Evolutionary conservation across 2,113 vertebrate genomes (phyloP), one percentile per base, ranked within the genome.

Genomic region (Neogobius melanostomus): DNA sequence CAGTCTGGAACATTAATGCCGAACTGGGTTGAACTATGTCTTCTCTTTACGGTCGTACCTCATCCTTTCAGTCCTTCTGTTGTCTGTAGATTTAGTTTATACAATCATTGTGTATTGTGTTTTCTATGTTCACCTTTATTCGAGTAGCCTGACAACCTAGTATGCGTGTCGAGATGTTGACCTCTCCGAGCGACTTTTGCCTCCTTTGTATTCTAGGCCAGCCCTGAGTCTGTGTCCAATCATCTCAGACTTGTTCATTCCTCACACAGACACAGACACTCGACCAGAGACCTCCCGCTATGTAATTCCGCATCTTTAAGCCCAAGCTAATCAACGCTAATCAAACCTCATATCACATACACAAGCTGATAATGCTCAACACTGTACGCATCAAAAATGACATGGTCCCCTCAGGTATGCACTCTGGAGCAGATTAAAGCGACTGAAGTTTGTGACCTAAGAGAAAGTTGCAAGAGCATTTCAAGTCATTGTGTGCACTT

Each of bases 121-220:
- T 2, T 36, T 36, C 28, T 36, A 36, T 3, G 28, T 5, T 36
- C 28, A 36, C 3, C 28, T 36, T 36, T 36, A 36, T 36, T 3
- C 28, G 28, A 36, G 28, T 36, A 36, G 28, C 28, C 28, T 5
- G 28, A 36, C 28, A 36, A 36, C 28, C 28, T 2, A 5, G 63
- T 74, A 68, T 62, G 54, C 70, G 69, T 67, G 75, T 83, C 69
- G 69, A 53, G 48, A 66, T 45, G 77, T 50, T 84, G 87, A 88
- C 89, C 87, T 88, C 84, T 82, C 65, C 79, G 44, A 66, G 66
- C 73, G 75, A 81, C 79, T 72, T 69, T 2, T 0, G 69, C 71
- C 50, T 85, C 69, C 65, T 89, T 89, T 74, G 76, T 80, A 90
- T 90, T 84, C 89, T 14, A 3, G 56, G 79, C 74, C 64, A 56